Percentiles rank a stretch among this genome's conserved stretches.
Conservation (phyloP, 2,797 vertebrate genomes). For the Phrynocephalus guinanensis region DNA sequence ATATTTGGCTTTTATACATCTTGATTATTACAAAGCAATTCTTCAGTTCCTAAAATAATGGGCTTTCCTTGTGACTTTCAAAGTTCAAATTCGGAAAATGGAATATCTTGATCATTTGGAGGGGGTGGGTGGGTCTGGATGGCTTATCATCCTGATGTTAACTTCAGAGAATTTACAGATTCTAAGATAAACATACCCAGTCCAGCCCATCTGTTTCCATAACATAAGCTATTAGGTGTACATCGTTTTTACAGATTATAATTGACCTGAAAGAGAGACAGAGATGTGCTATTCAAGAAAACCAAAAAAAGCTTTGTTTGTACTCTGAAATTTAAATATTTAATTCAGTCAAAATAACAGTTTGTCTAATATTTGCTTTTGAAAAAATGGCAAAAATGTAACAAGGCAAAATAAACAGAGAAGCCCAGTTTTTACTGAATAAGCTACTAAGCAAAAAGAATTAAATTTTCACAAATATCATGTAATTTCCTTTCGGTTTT, state of each 20-base stretch:
- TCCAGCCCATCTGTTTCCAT: not conserved
- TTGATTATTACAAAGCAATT: constrained; percentile 33
- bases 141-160: not conserved
- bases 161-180: not conserved
- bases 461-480: constrained; percentile 3
- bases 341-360: constrained; percentile 1
- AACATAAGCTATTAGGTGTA: constrained; percentile 17
- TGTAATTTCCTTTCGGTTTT: not conserved
- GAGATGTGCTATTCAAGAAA: not conserved
- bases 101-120: not conserved
- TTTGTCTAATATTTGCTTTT: constrained; percentile 22
- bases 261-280: not conserved
- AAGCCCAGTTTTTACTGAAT: not conserved
- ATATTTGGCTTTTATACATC: not conserved
- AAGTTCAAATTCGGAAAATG: not conserved
- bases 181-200: not conserved
- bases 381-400: not conserved
- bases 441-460: constrained; percentile 10
- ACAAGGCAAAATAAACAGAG: constrained; percentile 5
- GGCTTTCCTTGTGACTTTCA: constrained; percentile 7
- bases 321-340: constrained; percentile 11
- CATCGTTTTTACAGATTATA: constrained; percentile 22
- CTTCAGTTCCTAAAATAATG: not conserved
- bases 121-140: not conserved
- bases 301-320: too few relatives aligned